Base-by-base conservation (phyloP, 2,113 vertebrate species). In the Apus apus region DNA sequence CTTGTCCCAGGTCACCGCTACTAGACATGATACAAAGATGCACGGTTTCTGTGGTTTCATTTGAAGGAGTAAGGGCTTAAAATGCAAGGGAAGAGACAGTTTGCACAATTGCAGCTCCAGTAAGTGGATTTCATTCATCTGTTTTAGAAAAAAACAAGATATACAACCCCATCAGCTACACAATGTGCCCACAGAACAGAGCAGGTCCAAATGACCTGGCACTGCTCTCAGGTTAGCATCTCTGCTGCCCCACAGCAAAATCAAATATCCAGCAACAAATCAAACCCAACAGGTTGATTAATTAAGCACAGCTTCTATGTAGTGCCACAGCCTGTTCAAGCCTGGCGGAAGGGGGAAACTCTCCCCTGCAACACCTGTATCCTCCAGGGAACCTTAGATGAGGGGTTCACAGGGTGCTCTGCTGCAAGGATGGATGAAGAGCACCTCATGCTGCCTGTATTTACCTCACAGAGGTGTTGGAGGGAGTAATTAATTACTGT, bases 401-500 rank as follows among this genome's bases (percentile, higher is more conserved):
- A 57, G 40, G 34, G 9, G 7, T 62, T 89, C 56, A 1, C 6
- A 32, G 30, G 8, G 21, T 73, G 45, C 34, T 79, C 16, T 45
- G 32, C 57, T 64, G 50, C 50, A 30, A 0, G 0, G 50, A n/a
- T 0, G 0, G 50, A 32, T n/a, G 64, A 64, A 56, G 57, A 88
- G 34, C 77, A 75, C 76, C 45, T 84, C 74, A 34, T 4, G 16
- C 53, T 65, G 80, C 57, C 51, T 79, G 38, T 29, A 25, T 54
- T 51, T 88, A 91, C 87, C 79, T 89, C 16, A 0, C 45, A 68
- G 61, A 94, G 92, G 88, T 93, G 83, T 89, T 93, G 86, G 86
- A 92, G 74, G 40, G 65, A 11, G 11, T 77, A 91, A 93, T 94
- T 94, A 96, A 95, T 93, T 95, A 66, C 64, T 90, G 66, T 94